Percentiles rank a stretch among this genome's conserved stretches.
These are phyloP conservation scores for Cheilosia vernalis DNA, from an alignment of 2,888 invertebrate genomes.

Conservation along the genomic window DNA sequence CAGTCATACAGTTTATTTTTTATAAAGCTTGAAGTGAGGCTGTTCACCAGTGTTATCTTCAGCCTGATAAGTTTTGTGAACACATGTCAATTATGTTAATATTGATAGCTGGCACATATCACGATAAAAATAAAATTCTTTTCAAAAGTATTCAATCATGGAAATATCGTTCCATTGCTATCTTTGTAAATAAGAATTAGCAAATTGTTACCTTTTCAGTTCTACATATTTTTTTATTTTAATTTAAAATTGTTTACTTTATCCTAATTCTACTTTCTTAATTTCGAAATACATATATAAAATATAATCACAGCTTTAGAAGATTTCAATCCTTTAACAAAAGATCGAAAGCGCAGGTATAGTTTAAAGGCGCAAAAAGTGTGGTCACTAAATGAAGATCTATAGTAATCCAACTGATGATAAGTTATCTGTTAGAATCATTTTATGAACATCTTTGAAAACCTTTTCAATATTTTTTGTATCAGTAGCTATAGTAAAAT, in stretches of 20 bases:
- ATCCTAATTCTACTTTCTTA: slow-evolving; percentile 31
- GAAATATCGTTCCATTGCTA: not conserved
- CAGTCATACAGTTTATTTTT: too few species aligned
- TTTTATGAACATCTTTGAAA: slow-evolving; percentile 89
- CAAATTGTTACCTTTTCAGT: not conserved
- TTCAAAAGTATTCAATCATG: slow-evolving; percentile 11
- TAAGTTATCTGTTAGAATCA: slow-evolving; percentile 85
- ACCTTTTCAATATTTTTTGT: slow-evolving; percentile 89
- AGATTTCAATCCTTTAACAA: slow-evolving; percentile 60
- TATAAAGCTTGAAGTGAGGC: too few species aligned
- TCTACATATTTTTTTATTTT: slow-evolving; percentile 16
- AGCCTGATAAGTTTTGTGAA: too few species aligned
- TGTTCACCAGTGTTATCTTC: too few species aligned
- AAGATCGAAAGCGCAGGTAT: slow-evolving; percentile 62
- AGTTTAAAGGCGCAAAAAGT: slow-evolving; percentile 15
- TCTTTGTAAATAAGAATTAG: not conserved
- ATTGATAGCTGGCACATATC: too few species aligned
- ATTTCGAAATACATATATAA: slow-evolving; percentile 17
- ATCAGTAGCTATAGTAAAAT: slow-evolving; percentile 90
- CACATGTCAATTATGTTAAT: too few species aligned
- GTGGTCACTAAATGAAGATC: not conserved
- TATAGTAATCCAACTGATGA: slow-evolving; percentile 83
- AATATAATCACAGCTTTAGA: slow-evolving; percentile 65
- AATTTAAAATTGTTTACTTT: slow-evolving; percentile 47
- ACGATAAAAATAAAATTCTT: not conserved